These are phyloP conservation scores for Ectemnius continuus DNA, from an alignment of 2,888 invertebrate species.

Conservation along the genomic window DNA sequence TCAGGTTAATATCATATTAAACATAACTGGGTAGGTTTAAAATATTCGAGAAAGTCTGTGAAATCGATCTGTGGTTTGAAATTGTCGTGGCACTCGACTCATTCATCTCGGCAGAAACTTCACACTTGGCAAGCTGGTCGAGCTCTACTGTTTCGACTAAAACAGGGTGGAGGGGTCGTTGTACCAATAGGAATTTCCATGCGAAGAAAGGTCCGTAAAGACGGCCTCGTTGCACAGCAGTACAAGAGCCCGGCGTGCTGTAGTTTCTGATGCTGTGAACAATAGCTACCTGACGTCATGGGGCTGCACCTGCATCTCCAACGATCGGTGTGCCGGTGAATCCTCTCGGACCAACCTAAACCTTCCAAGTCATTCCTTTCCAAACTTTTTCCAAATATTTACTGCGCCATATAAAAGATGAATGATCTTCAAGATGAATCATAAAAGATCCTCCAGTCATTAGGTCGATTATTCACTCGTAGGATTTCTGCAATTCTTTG, in stretches of 20 bases:
- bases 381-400: too few relatives aligned
- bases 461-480: too few relatives aligned
- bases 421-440: too few relatives aligned
- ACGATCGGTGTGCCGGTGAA: constrained; percentile 9
- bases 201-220: constrained; percentile 65
- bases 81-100: not conserved
- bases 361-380: too few relatives aligned
- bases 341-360: constrained; percentile 16
- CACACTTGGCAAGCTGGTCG: not conserved
- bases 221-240: constrained; percentile 42
- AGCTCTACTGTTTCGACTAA: constrained; percentile 1
- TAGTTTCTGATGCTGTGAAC: constrained; percentile 46
- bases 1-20: too few relatives aligned
- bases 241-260: constrained; percentile 31
- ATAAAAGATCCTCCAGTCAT: too few relatives aligned
- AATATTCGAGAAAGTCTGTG: too few relatives aligned
- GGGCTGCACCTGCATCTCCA: constrained; percentile 53
- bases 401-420: too few relatives aligned
- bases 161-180: constrained; percentile 5
- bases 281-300: constrained; percentile 61
- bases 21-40: too few relatives aligned
- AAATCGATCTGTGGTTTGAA: not conserved
- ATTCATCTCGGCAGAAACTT: not conserved
- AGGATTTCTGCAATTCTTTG: too few relatives aligned
- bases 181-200: constrained; percentile 34